phyloP scores from a whole-genome alignment of 2,113 vertebrate species.

The Macroglossus sobrinus region DNA sequence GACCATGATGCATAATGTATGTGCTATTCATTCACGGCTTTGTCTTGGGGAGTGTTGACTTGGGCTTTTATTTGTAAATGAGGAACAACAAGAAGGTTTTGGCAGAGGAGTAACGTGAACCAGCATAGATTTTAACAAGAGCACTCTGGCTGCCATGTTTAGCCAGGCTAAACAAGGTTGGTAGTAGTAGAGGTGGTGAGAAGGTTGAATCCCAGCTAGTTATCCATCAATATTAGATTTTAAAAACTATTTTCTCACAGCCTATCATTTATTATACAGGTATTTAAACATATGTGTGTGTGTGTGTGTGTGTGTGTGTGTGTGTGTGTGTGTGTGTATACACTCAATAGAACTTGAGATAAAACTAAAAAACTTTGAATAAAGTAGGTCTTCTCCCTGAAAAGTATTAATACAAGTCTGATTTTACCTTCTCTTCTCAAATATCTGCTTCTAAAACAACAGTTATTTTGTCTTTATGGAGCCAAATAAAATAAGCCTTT shows the following conservation, averaged over 20 bases:
- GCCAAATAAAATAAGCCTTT: background rate
- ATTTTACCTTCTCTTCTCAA: background rate
- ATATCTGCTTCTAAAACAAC: background rate
- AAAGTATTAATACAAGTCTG: background rate
- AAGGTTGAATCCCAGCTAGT: background rate
- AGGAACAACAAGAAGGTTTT: background rate
- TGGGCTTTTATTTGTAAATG: background rate
- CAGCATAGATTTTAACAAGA: background rate
- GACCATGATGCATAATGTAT: fast-evolving
- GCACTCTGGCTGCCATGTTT: background rate
- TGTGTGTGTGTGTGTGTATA: no score
- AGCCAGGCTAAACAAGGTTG: background rate
- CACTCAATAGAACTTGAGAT: background rate
- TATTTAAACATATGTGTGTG: no score
- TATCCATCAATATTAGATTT: background rate
- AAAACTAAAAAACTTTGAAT: background rate
- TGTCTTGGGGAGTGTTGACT: background rate
- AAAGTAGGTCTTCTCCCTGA: background rate
- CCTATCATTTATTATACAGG: background rate
- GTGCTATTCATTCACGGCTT: background rate
- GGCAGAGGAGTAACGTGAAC: background rate
- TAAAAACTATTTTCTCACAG: background rate
- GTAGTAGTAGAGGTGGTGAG: background rate
- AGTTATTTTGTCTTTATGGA: background rate
- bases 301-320: no score